A percentile compares a stretch with the other conserved stretches of the same genome.
Evolutionary conservation across 2,797 vertebrate species (phyloP).

Genomic region (Fundulus diaphanus): DNA sequence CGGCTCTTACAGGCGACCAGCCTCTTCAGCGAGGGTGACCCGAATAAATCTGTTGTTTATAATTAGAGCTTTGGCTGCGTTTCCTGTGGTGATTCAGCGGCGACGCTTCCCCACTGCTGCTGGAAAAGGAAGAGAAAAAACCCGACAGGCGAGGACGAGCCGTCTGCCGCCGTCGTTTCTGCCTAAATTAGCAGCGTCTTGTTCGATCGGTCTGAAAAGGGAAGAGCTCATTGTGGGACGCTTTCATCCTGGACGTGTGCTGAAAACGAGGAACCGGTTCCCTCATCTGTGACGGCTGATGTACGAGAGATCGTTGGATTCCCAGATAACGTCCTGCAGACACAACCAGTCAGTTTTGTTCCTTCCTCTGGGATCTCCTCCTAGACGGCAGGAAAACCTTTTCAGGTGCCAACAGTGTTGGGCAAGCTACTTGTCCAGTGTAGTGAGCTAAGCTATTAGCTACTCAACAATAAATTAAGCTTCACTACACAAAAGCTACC

Average conservation of each 20-base stretch:
- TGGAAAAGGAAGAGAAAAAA: conserved; percentile 31
- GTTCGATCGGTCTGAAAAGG: conserved; percentile 38
- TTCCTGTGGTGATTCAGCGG: conserved; percentile 58
- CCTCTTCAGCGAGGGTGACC: conserved; percentile 65
- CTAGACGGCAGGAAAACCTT: too few relatives aligned
- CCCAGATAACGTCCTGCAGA: not conserved
- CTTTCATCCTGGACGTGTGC: conserved; percentile 33
- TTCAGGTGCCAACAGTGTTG: too few relatives aligned
- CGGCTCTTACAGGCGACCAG: conserved; percentile 57
- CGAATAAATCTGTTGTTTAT: conserved; percentile 67
- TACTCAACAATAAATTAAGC: too few relatives aligned
- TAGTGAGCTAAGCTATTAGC: too few relatives aligned
- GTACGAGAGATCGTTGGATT: conserved; percentile 3
- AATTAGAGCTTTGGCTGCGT: conserved; percentile 65
- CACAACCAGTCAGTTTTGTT: too few relatives aligned
- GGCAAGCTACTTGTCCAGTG: too few relatives aligned
- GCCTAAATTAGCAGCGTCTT: conserved; percentile 28
- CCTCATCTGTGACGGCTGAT: conserved; percentile 11
- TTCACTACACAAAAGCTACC: too few relatives aligned
- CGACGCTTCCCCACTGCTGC: conserved; percentile 44
- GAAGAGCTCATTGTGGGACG: conserved; percentile 16
- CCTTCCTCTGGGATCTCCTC: too few relatives aligned
- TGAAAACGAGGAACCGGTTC: conserved; percentile 20
- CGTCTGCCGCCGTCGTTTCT: conserved; percentile 45
- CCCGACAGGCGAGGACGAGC: conserved; percentile 30